Base-by-base conservation (phyloP, 1,140 invertebrate genomes). In the Araneus ventricosus region DNA sequence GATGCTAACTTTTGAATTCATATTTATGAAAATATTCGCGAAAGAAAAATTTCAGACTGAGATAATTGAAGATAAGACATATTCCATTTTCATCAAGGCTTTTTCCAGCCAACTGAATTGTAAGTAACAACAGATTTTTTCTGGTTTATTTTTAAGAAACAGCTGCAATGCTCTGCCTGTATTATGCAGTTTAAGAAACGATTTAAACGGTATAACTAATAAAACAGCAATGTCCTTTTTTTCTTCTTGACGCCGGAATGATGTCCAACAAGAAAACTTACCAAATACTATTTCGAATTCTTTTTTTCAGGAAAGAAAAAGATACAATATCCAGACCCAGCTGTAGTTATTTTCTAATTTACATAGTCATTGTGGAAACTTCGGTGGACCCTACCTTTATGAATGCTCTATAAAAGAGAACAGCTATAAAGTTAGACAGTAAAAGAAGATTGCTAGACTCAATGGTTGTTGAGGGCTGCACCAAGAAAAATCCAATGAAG, bases 311-410 rank as follows among this genome's bases (percentile, higher is more conserved):
- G 37, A 75, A 20, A 22, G 30, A 75, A 75, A 75, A 75, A 6
- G 17, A 8, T 67, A 27, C 27, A n/a, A 27, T 59, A 30, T n/a
- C 7, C 30, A 75, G 22, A 17, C 30, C 70, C 27, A 20, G 30
- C 20, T 34, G 27, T 37, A 75, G 70, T 75, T 75, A 75, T 75
- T 75, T 75, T 75, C 70, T 75, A 75, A 75, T 75, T 75, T 75
- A 37, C 70, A 75, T 75, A 75, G 30, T 75, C 70, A 75, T 75
- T 75, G 70, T 75, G 30, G 70, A 37, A 37, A 75, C 17, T 37
- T 75, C 30, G 30, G 70, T 75, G 1, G 34, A 30, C 14, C 14
- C 17, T 24, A 75, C 70, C 70, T 75, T 75, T 75, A 75, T 75
- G 70, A 34, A 34, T 75, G 70, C 30, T 75, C 20, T 75, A 75